Conservation (phyloP, 2,113 vertebrate genomes). For the Heterotis niloticus region DNA sequence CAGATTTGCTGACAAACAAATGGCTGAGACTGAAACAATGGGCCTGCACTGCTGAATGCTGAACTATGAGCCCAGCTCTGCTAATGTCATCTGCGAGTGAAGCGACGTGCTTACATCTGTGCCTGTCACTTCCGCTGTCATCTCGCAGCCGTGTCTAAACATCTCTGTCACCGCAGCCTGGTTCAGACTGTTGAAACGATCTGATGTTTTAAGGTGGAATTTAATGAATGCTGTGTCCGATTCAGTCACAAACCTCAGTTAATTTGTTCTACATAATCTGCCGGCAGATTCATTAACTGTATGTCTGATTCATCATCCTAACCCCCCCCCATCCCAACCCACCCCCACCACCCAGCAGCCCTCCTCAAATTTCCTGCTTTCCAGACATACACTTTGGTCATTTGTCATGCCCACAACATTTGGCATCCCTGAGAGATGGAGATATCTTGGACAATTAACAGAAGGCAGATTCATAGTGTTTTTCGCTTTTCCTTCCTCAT, state of each 20-base stretch:
- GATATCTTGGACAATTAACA: constrained; percentile 80
- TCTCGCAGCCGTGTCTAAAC: constrained; percentile 60
- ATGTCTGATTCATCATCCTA: constrained; percentile 37
- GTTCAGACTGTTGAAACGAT: constrained; percentile 74
- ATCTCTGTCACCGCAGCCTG: constrained; percentile 74
- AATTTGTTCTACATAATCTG: constrained; percentile 69
- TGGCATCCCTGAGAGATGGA: constrained; percentile 74
- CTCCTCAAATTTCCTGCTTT: not conserved
- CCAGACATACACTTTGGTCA: constrained; percentile 35
- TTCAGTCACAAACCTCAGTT: constrained; percentile 78
- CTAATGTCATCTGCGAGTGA: constrained; percentile 57
- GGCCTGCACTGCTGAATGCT: constrained; percentile 47
- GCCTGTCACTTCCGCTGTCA: constrained; percentile 54
- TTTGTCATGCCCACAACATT: constrained; percentile 77
- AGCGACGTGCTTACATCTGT: constrained; percentile 55
- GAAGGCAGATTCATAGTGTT: too few relatives aligned
- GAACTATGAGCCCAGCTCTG: constrained; percentile 35
- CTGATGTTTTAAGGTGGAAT: constrained; percentile 80
- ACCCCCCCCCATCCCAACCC: constrained; percentile 24
- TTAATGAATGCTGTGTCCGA: constrained; percentile 84
- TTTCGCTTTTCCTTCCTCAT: not conserved
- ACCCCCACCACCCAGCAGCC: not conserved
- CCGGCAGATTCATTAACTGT: constrained; percentile 90
- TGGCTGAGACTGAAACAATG: constrained; percentile 24
- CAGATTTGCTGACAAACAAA: not conserved